Base-by-base conservation (phyloP, 1,140 invertebrate species). In the Paralvinella palmiformis region DNA sequence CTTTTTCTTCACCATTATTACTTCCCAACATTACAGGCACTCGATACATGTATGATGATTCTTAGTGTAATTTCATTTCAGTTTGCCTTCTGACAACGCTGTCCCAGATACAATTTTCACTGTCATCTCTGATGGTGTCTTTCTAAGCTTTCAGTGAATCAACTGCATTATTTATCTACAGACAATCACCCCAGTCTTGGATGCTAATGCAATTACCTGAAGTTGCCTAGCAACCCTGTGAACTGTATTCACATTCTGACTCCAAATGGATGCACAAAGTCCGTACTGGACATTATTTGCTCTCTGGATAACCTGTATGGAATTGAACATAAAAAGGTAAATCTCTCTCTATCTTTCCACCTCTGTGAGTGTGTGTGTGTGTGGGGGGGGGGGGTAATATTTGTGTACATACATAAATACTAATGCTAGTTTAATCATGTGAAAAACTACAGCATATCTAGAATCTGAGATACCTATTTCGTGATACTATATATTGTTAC, bases 231-330 rank as follows among this genome's bases (percentile, higher is more conserved):
- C 81, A 4, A 85, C 73, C 27, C 81, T 71, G 65, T 85, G 83
- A 4, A 84, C 71, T 35, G 75, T 70, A 4, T 76, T 73, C 3
- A 80, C 67, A 69, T 85, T 74, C 31, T 75, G 65, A 5, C 83
- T 81, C 83, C 83, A 86, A 7, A 86, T 72, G 17, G 77, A 77
- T 2, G 84, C 84, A 70, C 83, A 84, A 17, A 87, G 71, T 3
- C 85, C 85, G 71, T 85, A 86, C 36, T 75, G 68, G 0, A 80
- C 79, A 52, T 71, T 66, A 66, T 86, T 86, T 1, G 80, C 84
- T 66, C 81, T 69, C 60, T 72, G 24, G 35, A 86, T 77, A 0
- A 82, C 84, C 79, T 80, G 31, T 10, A 52, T 64, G 59, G 27
- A 36, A 60, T 36, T 37, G 20, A 31, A 59, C 20, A 32, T 27